phyloP scores from a whole-genome alignment of 2,888 invertebrate genomes.

The Tethea ocularis region DNA sequence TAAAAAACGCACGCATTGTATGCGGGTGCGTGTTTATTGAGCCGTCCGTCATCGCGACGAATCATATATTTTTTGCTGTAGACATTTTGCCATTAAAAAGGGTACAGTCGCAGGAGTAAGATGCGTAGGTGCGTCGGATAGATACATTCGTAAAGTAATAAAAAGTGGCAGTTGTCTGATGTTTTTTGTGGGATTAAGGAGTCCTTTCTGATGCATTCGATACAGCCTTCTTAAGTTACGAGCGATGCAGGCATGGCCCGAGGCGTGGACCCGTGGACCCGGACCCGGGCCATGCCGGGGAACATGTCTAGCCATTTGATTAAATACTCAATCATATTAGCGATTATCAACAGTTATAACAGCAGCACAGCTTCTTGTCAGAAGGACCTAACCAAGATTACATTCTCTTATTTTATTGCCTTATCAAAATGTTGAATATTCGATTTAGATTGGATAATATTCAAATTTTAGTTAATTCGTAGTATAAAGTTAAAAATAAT shows the following conservation, averaged over 20 bases:
- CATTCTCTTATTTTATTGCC: too few species aligned
- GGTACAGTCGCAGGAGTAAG: slow-evolving; percentile 52
- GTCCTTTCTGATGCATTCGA: slow-evolving; percentile 22
- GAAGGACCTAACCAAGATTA: too few species aligned
- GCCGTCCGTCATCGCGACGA: slow-evolving; percentile 42
- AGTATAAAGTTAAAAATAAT: too few species aligned
- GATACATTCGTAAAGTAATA: slow-evolving; percentile 40
- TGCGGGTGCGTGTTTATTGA: slow-evolving; percentile 17
- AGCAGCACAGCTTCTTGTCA: too few species aligned
- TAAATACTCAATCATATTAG: background rate
- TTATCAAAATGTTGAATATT: too few species aligned
- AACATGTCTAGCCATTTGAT: background rate
- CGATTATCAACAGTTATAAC: background rate
- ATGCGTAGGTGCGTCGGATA: slow-evolving; percentile 31
- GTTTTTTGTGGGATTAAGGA: slow-evolving; percentile 48
- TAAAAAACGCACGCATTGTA: slow-evolving; percentile 34
- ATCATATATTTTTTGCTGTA: slow-evolving; percentile 37
- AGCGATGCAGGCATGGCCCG: slow-evolving; percentile 10
- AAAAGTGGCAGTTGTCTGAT: slow-evolving; percentile 52
- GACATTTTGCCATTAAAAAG: slow-evolving; percentile 39
- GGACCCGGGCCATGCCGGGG: background rate
- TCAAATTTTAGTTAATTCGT: too few species aligned
- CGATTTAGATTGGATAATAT: too few species aligned
- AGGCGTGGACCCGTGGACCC: slow-evolving; percentile 1
- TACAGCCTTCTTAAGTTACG: slow-evolving; percentile 40